phyloP scores from a whole-genome alignment of 2,113 vertebrate genomes.

The Ptyas mucosa region DNA sequence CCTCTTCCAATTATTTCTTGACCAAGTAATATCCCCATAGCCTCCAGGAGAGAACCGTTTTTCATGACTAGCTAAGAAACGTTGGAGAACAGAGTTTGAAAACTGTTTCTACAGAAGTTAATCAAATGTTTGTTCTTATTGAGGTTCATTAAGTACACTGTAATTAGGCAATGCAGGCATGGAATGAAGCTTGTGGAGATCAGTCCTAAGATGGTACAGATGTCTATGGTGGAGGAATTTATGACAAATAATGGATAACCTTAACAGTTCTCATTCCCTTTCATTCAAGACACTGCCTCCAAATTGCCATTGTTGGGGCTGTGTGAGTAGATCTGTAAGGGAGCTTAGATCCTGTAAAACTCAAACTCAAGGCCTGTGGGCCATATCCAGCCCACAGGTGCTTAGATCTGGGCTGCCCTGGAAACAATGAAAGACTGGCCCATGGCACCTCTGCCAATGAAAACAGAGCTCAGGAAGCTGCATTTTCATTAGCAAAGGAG shows the following conservation, averaged over 20 bases:
- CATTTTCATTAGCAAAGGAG: no score
- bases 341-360: background rate
- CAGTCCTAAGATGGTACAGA: background rate
- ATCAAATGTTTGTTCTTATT: background rate
- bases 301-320: background rate
- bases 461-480: no score
- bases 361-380: no score
- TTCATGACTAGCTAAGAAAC: background rate
- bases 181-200: background rate
- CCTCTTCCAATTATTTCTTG: slow-evolving; percentile 6
- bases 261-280: background rate
- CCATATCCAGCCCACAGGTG: no score
- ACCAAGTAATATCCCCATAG: background rate
- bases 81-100: background rate
- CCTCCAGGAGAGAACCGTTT: background rate
- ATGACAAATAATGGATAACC: background rate
- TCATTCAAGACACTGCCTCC: background rate
- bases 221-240: background rate
- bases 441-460: no score
- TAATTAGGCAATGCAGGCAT: background rate
- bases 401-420: no score
- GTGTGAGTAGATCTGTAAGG: background rate
- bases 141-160: background rate
- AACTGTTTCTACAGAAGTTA: background rate
- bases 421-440: no score